Base-by-base conservation (phyloP, 2,797 vertebrate species). In the Brotula barbata region DNA sequence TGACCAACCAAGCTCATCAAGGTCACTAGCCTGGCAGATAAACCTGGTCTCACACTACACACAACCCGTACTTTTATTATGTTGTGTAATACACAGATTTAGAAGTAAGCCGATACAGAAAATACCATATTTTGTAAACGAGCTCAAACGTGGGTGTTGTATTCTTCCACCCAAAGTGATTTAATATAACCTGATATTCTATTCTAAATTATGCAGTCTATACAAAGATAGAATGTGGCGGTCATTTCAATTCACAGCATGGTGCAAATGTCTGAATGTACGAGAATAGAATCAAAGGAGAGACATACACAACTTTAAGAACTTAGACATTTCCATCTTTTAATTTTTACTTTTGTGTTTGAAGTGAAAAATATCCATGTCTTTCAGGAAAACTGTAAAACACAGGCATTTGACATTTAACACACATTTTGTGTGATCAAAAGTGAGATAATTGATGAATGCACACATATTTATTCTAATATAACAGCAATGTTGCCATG, bases 261-360 rank as follows among this genome's bases (percentile, higher is more conserved):
- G 4, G 25, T 28, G 25, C 11, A 42, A 42, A 19, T 42, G 16
- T 16, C 10, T 42, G n/a, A n/a, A n/a, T n/a, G n/a, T 42, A 7
- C 12, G 8, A 20, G 17, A 3, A 20, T 11, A 19, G 40, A 42
- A 19, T 7, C 2, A 9, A 17, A 40, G 39, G 5, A 17, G 20
- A 44, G 12, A 22, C 14, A 47, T 5, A 34, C 33, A 49, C 28
- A 19, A 11, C 31, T 7, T 7, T 7, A 33, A 33, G 31, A 33
- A 33, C 25, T 28, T 7, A 28, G 3, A 4, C 7, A 28, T 4
- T 28, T 28, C 25, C 3, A 28, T 50, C 3, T 68, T 73, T 83
- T 66, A 63, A 64, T 45, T 51, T 49, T 58, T 37, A 49, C 7
- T 33, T 40, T 63, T 77, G 59, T 55, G 65, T 50, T 7, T 68